These are phyloP conservation scores for Tridacna gigas DNA, from an alignment of 2,888 invertebrate species.

Conservation along the genomic window DNA sequence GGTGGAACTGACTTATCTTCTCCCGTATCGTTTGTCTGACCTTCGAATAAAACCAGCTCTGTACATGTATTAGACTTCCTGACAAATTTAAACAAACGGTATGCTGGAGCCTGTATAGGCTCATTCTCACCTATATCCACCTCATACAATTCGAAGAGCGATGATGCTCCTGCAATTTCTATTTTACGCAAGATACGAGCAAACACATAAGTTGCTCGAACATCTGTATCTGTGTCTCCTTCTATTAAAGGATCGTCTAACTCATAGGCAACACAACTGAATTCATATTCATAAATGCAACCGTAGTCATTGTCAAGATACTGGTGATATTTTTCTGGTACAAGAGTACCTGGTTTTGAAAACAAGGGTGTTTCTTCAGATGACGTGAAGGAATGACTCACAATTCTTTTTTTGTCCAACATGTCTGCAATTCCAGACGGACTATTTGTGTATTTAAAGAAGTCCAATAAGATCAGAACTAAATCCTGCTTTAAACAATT, in stretches of 20 bases:
- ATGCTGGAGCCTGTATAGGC: constrained; percentile 12
- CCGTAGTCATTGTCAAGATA: constrained; percentile 59
- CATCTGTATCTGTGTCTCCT: constrained; percentile 2
- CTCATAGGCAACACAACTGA: constrained; percentile 63
- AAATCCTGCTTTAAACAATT: constrained; percentile 13
- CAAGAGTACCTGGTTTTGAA: constrained; percentile 59
- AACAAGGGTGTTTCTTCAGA: constrained; percentile 5
- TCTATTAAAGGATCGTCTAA: constrained; percentile 55
- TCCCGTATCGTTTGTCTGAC: neutral
- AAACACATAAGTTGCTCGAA: constrained; percentile 2
- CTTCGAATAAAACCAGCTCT: neutral
- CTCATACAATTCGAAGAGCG: constrained; percentile 40
- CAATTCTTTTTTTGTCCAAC: constrained; percentile 33
- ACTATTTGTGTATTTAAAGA: constrained; percentile 1
- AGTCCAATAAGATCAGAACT: constrained; percentile 11
- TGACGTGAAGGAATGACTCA: constrained; percentile 11
- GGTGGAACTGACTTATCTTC: no score
- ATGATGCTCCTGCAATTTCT: neutral
- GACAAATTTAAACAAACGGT: constrained; percentile 39
- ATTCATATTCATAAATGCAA: constrained; percentile 50
- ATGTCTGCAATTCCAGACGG: constrained; percentile 18
- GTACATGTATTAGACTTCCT: constrained; percentile 6
- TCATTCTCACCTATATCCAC: constrained; percentile 44
- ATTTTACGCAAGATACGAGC: constrained; percentile 10
- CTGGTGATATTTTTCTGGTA: constrained; percentile 55